These are phyloP conservation scores for Lottia scabra DNA, from an alignment of 2,888 invertebrate species.

Conservation along the genomic window DNA sequence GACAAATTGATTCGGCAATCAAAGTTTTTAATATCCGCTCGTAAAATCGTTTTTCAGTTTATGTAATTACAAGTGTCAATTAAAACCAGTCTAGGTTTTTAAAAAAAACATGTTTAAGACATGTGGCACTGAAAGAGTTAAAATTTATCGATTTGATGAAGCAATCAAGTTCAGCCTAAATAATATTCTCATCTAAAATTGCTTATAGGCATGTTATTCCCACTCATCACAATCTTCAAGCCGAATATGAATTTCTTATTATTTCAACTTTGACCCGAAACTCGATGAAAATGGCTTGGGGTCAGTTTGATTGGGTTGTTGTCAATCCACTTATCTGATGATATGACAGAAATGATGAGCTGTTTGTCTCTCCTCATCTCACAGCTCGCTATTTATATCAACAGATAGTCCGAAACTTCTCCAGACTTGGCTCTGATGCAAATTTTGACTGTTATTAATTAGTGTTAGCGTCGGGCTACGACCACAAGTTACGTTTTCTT, in stretches of 20 bases:
- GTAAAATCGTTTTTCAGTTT: no score
- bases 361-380: background rate
- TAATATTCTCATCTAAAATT: background rate
- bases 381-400: no score
- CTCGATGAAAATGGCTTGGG: background rate
- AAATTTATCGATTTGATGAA: no score
- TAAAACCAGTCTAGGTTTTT: background rate
- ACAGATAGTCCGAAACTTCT: no score
- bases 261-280: constrained; percentile 6
- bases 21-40: background rate
- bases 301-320: background rate
- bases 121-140: background rate
- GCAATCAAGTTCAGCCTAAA: background rate
- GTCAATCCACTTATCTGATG: background rate
- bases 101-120: background rate
- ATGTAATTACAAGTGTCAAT: no score
- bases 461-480: no score
- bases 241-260: constrained; percentile 2
- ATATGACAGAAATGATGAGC: constrained; percentile 1
- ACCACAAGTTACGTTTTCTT: no score
- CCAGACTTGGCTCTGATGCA: no score
- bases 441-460: no score
- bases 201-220: background rate
- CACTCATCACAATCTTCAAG: background rate
- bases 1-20: background rate